Evolutionary conservation across 1,140 invertebrate species (phyloP).

Genomic region (Caenorhabditis elegans): WBcel235 BX284606.5:4981501-4982000

Average conservation of each 20-base stretch:
- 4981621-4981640: not conserved
- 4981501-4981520: constrained; percentile 14
- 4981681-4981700: not conserved
- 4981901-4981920: not conserved
- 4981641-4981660: not conserved
- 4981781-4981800: not conserved
- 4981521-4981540: not conserved
- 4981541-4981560: constrained; percentile 20
- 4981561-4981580: constrained; percentile 27
- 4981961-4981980: not conserved
- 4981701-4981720: not conserved
- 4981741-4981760: not conserved
- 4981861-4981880: not conserved
- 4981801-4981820: not conserved
- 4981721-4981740: too few relatives aligned
- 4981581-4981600: not conserved
- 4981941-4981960: not conserved
- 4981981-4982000: not conserved
- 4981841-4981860: not conserved
- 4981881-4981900: not conserved
- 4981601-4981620: not conserved
- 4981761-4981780: not conserved
- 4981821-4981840: constrained; percentile 10
- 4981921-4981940: not conserved
- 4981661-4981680: not conserved